Conservation (phyloP, 1,140 invertebrate species). For the Bombus affinis region DNA sequence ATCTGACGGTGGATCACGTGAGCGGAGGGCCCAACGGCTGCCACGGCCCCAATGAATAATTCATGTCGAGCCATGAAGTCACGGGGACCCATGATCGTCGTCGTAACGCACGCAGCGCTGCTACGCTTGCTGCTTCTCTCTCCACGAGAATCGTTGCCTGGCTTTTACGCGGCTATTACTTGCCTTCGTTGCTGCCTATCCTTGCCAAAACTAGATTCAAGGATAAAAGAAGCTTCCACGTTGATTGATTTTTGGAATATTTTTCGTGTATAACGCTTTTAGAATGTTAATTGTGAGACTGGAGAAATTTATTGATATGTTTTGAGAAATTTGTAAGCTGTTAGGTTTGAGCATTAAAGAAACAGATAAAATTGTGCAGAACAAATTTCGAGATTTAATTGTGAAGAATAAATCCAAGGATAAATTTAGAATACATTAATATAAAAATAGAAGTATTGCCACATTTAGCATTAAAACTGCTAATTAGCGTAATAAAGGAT, state of each 20-base stretch:
- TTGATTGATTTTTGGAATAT: not conserved
- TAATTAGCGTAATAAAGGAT: too few relatives aligned
- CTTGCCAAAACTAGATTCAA: not conserved
- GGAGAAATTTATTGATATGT: not conserved
- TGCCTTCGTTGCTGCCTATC: slow-evolving; percentile 48
- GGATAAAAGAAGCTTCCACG: slow-evolving; percentile 14
- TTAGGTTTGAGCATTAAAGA: too few relatives aligned
- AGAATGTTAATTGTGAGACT: not conserved
- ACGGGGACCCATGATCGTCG: slow-evolving; percentile 55
- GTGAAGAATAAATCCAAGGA: too few relatives aligned
- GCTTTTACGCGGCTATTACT: slow-evolving; percentile 62
- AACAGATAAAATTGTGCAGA: too few relatives aligned
- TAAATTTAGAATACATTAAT: too few relatives aligned
- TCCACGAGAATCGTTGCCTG: slow-evolving; percentile 42
- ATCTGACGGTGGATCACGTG: slow-evolving; percentile 72
- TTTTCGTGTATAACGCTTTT: not conserved
- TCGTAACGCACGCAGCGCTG: slow-evolving; percentile 29
- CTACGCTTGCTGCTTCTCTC: slow-evolving; percentile 19
- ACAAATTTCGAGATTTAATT: too few relatives aligned
- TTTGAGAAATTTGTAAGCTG: too few relatives aligned
- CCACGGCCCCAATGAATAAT: slow-evolving; percentile 76
- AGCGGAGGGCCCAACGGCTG: slow-evolving; percentile 75
- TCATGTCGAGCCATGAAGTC: slow-evolving; percentile 66
- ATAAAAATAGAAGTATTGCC: too few relatives aligned
- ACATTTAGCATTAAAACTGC: too few relatives aligned